Base-by-base conservation (phyloP, 1,140 invertebrate genomes). In the Euschistus heros region DNA sequence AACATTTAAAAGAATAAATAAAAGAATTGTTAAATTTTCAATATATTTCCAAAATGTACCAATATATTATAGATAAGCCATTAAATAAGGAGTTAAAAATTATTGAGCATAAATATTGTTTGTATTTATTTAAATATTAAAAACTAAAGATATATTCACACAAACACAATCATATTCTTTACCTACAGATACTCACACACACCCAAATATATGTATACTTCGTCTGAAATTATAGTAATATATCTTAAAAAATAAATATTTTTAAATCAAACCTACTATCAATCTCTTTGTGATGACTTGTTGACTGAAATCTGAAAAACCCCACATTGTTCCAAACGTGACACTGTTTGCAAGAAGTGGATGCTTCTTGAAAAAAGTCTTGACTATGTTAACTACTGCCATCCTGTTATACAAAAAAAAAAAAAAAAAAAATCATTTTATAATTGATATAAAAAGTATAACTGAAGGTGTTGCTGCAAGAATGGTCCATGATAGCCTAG, bases 311-410 rank as follows among this genome's bases (percentile, higher is more conserved):
- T 91, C 89, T 0, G 88, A 88, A 4, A 84, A 82, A 0, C 84
- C 82, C 72, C 89, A 91, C 70, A 91, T 84, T 0, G 81, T 80
- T 14, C 87, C 88, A 73, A 90, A 91, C 7, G 88, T 80, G 0
- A 80, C 71, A n/a, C 84, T 84, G 73, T 91, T 91, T 44, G 85
- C 81, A 15, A 87, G 66, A 22, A 89, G 73, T 0, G 88, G 89
- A 62, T 78, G 75, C 62, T 71, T 79, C 62, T 74, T 74, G 47
- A 80, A 76, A 13, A 74, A 54, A n/a, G 62, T 42, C 37, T 59
- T 65, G 1, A 72, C 55, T 22, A 52, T 26, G 13, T 54, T 27
- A 18, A 62, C 14, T 10, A 62, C 63, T 61, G 66, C 66, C 33
- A 61, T 57, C 46, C 37, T 50, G 24, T 17, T 17, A 47, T 15